Evolutionary conservation across 2,797 vertebrate genomes (phyloP), one percentile per base, ranked within the genome.

Genomic region (Chelon auratus): DNA sequence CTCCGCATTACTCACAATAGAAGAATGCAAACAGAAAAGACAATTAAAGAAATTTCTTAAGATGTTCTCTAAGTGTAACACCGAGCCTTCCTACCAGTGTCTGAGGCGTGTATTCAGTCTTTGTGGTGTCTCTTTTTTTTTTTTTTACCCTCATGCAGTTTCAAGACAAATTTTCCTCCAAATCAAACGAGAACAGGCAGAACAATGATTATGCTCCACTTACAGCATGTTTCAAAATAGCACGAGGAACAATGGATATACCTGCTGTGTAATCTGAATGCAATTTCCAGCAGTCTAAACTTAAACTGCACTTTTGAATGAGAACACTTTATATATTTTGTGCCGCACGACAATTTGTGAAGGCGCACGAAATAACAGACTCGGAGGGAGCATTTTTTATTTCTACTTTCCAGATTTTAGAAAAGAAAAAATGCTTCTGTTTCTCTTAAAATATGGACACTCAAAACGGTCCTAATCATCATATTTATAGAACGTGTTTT

Each of bases 231-330:
- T 70, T 66, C 13, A 72, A 78, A 78, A 81, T n/a, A 65, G 53
- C 71, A 63, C 55, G 50, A 9, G 36, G 68, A 79, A 82, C 80
- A 88, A 86, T 82, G 60, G 43, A 42, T 42, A 74, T 62, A 71
- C 87, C 85, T 75, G 70, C 86, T 86, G 86, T 85, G 86, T 79
- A 86, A 91, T 91, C 62, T 88, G 75, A 87, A 90, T 85, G 84
- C 78, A 87, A 90, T 92, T 87, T 89, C 57, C 76, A 17, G 66
- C 67, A 33, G 24, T 56, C 53, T 67, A 42, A 74, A 78, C 15
- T 73, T 70, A 50, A 78, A 83, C 66, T 56, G 40, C 30, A 36
- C 43, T 59, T 73, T 65, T 61, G 75, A 71, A 68, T 55, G 43
- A 55, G 24, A 64, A 56, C 63, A 66, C 63, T 81, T 69, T 73